These are phyloP conservation scores for Leptoteleia sp. DNA, from an alignment of 1,140 invertebrate genomes.

Conservation along the genomic window DNA sequence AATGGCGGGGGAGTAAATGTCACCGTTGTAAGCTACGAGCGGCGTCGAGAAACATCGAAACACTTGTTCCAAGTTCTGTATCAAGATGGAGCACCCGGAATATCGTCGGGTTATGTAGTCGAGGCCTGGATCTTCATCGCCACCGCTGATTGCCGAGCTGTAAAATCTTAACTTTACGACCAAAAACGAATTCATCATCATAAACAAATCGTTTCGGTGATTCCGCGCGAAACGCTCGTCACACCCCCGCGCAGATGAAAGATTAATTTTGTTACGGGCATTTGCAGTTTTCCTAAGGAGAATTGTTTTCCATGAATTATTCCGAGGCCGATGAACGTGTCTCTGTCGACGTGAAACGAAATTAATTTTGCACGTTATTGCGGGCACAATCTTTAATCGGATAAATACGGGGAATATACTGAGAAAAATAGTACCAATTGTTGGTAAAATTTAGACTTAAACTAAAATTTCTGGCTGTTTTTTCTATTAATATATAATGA, in stretches of 20 bases:
- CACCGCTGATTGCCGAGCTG: constrained; percentile 45
- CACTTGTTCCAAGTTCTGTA: constrained; percentile 61
- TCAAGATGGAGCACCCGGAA: constrained; percentile 38
- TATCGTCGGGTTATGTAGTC: constrained; percentile 45
- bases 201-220: constrained; percentile 52
- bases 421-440: too few species aligned
- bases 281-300: constrained; percentile 22
- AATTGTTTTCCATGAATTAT: constrained; percentile 19
- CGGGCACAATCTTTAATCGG: background rate
- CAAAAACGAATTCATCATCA: constrained; percentile 54
- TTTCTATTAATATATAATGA: too few species aligned
- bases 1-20: constrained; percentile 70
- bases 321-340: background rate
- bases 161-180: constrained; percentile 54
- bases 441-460: too few species aligned
- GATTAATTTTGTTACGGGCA: constrained; percentile 32
- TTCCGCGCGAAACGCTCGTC: constrained; percentile 15
- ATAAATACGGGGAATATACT: too few species aligned
- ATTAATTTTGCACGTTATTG: background rate
- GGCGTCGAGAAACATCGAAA: constrained; percentile 44
- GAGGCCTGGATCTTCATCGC: constrained; percentile 34
- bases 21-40: constrained; percentile 61
- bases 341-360: background rate
- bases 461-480: too few species aligned
- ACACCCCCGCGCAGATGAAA: constrained; percentile 20